phyloP scores from a whole-genome alignment of 1,140 invertebrate species.

The Pogonus chalceus region DNA sequence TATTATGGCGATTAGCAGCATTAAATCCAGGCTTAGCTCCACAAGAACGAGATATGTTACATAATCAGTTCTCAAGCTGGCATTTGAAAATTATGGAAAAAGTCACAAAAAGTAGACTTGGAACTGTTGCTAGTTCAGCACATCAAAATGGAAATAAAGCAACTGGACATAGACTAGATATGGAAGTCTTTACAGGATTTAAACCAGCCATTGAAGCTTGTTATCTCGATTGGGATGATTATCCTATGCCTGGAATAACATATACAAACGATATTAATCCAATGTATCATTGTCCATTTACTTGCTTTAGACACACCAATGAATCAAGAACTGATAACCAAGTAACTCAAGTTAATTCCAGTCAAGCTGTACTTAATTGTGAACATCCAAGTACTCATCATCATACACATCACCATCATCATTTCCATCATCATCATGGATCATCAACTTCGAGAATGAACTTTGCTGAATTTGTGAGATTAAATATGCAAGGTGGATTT shows the following conservation, averaged over 20 bases:
- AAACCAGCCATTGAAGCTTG: constrained; percentile 95
- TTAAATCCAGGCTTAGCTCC: constrained; percentile 89
- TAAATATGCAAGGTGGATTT: constrained; percentile 22
- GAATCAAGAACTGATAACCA: constrained; percentile 37
- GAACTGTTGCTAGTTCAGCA: constrained; percentile 10
- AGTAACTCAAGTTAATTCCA: constrained; percentile 49
- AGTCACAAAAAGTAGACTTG: constrained; percentile 39
- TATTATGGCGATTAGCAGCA: constrained; percentile 87
- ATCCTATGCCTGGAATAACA: constrained; percentile 75
- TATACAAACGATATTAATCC: constrained; percentile 70
- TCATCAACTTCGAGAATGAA: constrained; percentile 31
- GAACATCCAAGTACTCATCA: constrained; percentile 46
- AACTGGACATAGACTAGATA: constrained; percentile 50
- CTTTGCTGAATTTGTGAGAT: constrained; percentile 33
- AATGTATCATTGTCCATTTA: constrained; percentile 77
- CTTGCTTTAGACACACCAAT: constrained; percentile 65
- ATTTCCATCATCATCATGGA: constrained; percentile 34
- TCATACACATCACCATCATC: constrained; percentile 39
- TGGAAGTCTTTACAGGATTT: constrained; percentile 93
- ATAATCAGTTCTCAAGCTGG: constrained; percentile 79
- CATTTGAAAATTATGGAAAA: constrained; percentile 89
- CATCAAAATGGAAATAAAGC: constrained; percentile 29
- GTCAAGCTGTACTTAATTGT: constrained; percentile 65
- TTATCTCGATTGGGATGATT: constrained; percentile 91
- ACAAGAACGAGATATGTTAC: constrained; percentile 74